Conservation (phyloP, 2,113 vertebrate genomes). For the Brachypodius melanocephalos region DNA sequence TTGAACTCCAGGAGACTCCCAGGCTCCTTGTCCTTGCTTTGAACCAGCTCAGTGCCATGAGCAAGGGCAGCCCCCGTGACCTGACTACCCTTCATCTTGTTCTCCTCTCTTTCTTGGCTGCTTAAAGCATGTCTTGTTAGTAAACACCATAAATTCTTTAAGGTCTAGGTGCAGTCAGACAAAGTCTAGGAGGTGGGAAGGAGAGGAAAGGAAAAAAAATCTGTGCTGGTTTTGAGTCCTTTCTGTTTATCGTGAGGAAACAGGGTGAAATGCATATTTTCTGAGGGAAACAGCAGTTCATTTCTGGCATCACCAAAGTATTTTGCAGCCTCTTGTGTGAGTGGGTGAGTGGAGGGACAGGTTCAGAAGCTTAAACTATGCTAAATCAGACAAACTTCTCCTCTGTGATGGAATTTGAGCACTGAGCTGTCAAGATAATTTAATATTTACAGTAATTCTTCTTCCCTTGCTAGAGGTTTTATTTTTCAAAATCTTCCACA, state of each 20-base stretch:
- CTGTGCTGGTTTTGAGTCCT: background rate
- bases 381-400: conserved; percentile 33
- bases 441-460: conserved; percentile 24
- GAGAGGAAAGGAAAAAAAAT: background rate
- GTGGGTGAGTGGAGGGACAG: background rate
- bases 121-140: background rate
- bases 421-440: conserved; percentile 36
- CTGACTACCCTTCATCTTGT: background rate
- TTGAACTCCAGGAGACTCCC: background rate
- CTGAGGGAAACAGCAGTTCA: background rate
- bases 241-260: background rate
- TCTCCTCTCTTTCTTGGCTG: background rate
- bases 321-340: background rate
- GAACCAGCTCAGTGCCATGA: background rate
- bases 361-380: conserved; percentile 21
- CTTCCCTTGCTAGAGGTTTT: background rate
- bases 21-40: background rate
- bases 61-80: background rate
- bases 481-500: background rate
- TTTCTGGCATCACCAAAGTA: background rate
- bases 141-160: background rate
- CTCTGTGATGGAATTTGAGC: conserved; percentile 31
- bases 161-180: background rate
- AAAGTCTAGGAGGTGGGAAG: background rate
- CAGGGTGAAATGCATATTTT: background rate